Conservation (phyloP, 2,888 invertebrate genomes). For the Tetramorium bicarinatum region DNA sequence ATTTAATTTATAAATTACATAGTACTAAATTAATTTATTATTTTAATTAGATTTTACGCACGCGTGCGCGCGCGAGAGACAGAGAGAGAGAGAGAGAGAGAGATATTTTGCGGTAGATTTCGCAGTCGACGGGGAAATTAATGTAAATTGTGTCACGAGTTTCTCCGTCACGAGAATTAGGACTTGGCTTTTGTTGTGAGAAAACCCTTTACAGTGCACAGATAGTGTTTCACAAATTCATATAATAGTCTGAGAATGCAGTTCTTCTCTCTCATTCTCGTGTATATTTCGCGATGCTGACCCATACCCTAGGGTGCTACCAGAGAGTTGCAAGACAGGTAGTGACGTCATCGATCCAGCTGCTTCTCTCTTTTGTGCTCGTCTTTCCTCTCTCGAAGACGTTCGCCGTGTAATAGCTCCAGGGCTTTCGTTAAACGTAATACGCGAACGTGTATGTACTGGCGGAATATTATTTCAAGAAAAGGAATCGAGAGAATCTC, state of each 20-base stretch:
- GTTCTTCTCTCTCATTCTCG: not conserved
- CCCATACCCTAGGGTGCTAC: conserved; percentile 81
- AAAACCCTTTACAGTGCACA: conserved; percentile 8
- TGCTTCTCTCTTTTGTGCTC: conserved; percentile 74
- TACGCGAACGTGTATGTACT: conserved; percentile 20
- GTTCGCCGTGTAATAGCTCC: conserved; percentile 38
- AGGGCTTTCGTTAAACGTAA: conserved; percentile 47
- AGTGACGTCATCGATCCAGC: conserved; percentile 83
- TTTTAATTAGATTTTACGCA: not conserved
- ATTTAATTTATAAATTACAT: not conserved
- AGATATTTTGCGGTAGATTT: not conserved
- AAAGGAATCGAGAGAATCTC: conserved; percentile 4
- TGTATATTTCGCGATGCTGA: conserved; percentile 70
- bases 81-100: too few relatives aligned
- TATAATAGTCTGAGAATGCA: conserved; percentile 58
- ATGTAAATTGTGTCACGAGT: conserved; percentile 26
- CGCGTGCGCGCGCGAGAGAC: not conserved
- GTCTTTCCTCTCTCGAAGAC: conserved; percentile 51
- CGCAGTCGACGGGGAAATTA: conserved; percentile 12
- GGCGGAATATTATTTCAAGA: conserved; percentile 33
- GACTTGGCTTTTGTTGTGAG: conserved; percentile 37
- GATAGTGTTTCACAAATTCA: conserved; percentile 57
- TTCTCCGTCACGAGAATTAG: conserved; percentile 3
- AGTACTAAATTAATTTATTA: not conserved
- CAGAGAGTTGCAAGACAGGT: conserved; percentile 81